Evolutionary conservation across 2,888 invertebrate species (phyloP).

Genomic region (Drosophila meridionalis): DNA sequence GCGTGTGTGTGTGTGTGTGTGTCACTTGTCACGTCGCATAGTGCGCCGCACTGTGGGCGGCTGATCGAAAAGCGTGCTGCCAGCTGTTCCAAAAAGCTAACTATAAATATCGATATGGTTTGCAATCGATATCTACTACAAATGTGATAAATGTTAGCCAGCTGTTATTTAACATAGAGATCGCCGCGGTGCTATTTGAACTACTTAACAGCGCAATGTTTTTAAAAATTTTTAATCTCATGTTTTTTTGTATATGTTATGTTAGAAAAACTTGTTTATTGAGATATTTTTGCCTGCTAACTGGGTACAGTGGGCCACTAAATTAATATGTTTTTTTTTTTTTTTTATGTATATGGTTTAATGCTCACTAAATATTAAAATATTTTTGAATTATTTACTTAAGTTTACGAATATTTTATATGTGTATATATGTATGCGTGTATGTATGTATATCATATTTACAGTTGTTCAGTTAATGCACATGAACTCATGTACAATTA

Average conservation of each 20-base stretch:
- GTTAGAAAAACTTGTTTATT: conserved; percentile 74
- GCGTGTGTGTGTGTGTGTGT: conserved; percentile 6
- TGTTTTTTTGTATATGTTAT: conserved; percentile 8
- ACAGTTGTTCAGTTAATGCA: conserved; percentile 52
- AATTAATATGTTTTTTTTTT: conserved; percentile 34
- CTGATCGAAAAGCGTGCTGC: conserved; percentile 48
- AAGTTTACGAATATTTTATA: conserved; percentile 32
- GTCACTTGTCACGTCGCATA: conserved; percentile 54
- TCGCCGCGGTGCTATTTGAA: background rate
- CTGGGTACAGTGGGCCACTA: conserved; percentile 68
- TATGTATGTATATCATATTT: conserved; percentile 45
- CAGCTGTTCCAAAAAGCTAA: conserved; percentile 33
- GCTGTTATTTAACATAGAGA: conserved; percentile 21
- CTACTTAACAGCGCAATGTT: background rate
- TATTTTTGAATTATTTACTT: conserved; percentile 47
- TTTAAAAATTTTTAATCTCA: background rate
- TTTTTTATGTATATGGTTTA: conserved; percentile 52
- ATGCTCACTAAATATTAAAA: conserved; percentile 55
- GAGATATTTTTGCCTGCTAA: conserved; percentile 68
- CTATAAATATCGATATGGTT: conserved; percentile 29
- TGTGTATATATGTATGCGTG: background rate
- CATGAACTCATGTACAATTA: conserved; percentile 52
- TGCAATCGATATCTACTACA: conserved; percentile 14
- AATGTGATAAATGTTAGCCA: background rate
- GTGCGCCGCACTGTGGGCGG: conserved; percentile 44